Evolutionary conservation across 2,888 invertebrate genomes (phyloP).

Genomic region (Stenchaetothrips biformis): DNA sequence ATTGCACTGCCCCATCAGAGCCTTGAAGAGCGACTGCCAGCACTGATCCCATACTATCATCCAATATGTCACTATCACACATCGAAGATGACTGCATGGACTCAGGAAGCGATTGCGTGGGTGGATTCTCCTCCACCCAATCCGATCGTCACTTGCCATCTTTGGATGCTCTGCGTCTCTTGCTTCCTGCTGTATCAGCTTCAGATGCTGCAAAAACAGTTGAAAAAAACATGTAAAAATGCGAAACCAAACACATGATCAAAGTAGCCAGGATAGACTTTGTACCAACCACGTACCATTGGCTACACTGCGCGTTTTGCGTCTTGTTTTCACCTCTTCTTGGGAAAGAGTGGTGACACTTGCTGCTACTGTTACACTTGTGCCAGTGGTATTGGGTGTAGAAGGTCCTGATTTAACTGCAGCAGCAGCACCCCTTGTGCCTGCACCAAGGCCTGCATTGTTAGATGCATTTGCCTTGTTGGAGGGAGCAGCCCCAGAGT

Average conservation of each 20-base stretch:
- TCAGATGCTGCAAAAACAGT: slow-evolving; percentile 44
- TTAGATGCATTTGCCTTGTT: neutral
- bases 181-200: slow-evolving; percentile 44
- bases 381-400: slow-evolving; percentile 31
- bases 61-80: neutral
- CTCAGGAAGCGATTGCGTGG: slow-evolving; percentile 36
- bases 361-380: slow-evolving; percentile 32
- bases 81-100: neutral
- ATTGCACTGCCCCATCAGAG: slow-evolving; percentile 17
- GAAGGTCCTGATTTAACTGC: slow-evolving; percentile 32
- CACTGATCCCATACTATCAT: neutral
- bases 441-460: slow-evolving; percentile 15
- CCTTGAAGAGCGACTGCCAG: slow-evolving; percentile 4
- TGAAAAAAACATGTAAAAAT: slow-evolving; percentile 12
- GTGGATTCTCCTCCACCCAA: slow-evolving; percentile 40
- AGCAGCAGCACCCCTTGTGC: slow-evolving; percentile 31
- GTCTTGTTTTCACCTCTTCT: slow-evolving; percentile 38
- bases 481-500: neutral
- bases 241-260: slow-evolving; percentile 18
- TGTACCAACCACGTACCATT: slow-evolving; percentile 35
- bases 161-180: slow-evolving; percentile 62
- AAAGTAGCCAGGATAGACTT: neutral
- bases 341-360: slow-evolving; percentile 28
- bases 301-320: slow-evolving; percentile 41
- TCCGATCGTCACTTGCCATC: slow-evolving; percentile 67